Conservation (phyloP, 2,888 invertebrate species). For the Cremastinae sp. region DNA sequence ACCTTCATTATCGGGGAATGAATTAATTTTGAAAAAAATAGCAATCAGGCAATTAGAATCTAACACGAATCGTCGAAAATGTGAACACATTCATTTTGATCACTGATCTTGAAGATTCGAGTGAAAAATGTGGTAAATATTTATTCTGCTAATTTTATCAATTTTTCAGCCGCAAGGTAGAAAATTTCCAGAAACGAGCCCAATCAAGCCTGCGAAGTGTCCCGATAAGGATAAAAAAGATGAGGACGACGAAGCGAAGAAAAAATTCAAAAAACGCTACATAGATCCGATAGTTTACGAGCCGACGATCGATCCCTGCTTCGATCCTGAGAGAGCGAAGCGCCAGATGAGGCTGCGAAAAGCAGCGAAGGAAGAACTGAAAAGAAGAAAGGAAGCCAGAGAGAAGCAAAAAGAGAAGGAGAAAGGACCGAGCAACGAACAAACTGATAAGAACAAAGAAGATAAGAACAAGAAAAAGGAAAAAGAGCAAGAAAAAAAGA, state of each 20-base stretch:
- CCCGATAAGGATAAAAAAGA: slow-evolving; percentile 41
- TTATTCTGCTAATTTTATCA: not conserved
- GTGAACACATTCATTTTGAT: no score
- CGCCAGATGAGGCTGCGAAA: slow-evolving; percentile 68
- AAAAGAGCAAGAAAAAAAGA: not conserved
- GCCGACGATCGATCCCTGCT: slow-evolving; percentile 69
- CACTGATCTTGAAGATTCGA: no score
- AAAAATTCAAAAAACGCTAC: slow-evolving; percentile 18
- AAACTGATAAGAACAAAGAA: slow-evolving; percentile 9
- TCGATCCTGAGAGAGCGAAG: slow-evolving; percentile 65
- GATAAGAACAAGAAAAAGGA: not conserved
- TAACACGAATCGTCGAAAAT: no score
- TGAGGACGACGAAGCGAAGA: slow-evolving; percentile 20
- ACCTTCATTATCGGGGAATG: slow-evolving; percentile 4
- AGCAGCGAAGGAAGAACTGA: slow-evolving; percentile 45
- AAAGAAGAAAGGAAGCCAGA: slow-evolving; percentile 16
- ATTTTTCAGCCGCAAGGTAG: slow-evolving; percentile 62
- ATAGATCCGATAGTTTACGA: slow-evolving; percentile 67
- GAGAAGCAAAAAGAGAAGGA: slow-evolving; percentile 12
- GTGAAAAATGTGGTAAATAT: no score
- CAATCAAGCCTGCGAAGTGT: slow-evolving; percentile 65
- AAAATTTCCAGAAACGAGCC: slow-evolving; percentile 63
- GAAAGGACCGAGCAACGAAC: slow-evolving; percentile 3
- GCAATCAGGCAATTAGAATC: no score
- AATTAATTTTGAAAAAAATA: no score